phyloP scores from a whole-genome alignment of 2,797 vertebrate genomes.

The Sylvilagus floridanus region DNA sequence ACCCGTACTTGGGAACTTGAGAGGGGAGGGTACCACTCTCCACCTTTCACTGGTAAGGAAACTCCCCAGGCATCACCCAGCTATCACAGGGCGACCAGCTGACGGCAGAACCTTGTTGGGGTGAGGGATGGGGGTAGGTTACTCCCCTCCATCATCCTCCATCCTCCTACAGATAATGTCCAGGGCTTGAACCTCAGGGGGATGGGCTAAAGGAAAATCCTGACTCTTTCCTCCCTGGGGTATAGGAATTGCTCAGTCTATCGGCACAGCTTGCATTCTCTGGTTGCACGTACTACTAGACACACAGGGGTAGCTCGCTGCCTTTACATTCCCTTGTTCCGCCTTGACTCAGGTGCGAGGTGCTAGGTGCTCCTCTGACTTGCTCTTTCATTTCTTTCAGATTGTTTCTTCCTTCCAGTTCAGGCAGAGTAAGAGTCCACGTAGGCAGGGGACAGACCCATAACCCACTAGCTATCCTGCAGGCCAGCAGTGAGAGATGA shows the following conservation, averaged over 20 bases:
- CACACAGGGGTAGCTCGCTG: not conserved
- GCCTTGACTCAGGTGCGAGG: not conserved
- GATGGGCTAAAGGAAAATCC: not conserved
- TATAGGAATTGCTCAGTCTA: accelerated
- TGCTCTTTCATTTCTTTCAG: not conserved
- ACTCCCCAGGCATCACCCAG: not conserved
- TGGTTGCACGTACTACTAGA: too few species aligned
- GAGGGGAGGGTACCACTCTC: not conserved
- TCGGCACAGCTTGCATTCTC: not conserved
- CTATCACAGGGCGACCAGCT: not conserved
- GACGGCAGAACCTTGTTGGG: not conserved
- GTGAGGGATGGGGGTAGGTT: too few species aligned
- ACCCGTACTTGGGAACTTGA: not conserved
- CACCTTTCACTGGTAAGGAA: not conserved
- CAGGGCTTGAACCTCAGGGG: not conserved
- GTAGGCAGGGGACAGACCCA: not conserved
- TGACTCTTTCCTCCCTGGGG: too few species aligned
- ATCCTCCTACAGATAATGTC: not conserved
- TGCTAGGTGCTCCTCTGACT: not conserved
- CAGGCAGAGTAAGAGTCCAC: not conserved
- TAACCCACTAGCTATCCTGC: not conserved
- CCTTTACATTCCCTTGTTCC: not conserved
- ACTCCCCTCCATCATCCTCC: not conserved
- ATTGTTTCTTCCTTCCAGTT: not conserved
- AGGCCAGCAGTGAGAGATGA: not conserved